Percentiles rank a stretch among this genome's conserved stretches.
Conservation (phyloP, 2,797 vertebrate genomes). For the Psittacula echo region DNA sequence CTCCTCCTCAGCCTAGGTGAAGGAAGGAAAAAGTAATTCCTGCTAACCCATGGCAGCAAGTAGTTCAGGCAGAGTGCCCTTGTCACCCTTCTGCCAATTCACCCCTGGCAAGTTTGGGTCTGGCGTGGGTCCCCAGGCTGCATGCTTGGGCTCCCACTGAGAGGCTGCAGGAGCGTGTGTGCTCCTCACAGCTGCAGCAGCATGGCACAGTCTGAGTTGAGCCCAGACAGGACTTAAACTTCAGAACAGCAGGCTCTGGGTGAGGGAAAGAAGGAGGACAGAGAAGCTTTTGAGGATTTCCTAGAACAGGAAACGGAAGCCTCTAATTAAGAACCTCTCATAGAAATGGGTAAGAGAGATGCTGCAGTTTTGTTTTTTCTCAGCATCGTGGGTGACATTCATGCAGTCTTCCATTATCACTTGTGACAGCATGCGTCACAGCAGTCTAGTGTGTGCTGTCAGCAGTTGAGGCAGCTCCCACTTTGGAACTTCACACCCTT, state of each 20-base stretch:
- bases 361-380: not conserved
- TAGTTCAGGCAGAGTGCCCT: not conserved
- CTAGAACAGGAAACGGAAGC: not conserved
- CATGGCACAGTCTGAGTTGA: accelerated
- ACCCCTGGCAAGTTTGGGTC: not conserved
- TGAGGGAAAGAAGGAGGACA: not conserved
- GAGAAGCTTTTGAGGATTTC: not conserved
- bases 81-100: not conserved
- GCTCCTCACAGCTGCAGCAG: accelerated
- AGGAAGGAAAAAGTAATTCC: not conserved
- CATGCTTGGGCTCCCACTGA: not conserved
- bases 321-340: not conserved
- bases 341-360: not conserved
- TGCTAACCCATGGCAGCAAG: not conserved
- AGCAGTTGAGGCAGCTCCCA: not conserved
- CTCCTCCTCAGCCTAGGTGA: not conserved
- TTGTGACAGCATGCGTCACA: accelerated
- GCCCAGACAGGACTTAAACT: not conserved
- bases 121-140: not conserved
- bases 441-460: not conserved
- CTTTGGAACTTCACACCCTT: accelerated
- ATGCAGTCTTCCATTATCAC: not conserved
- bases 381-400: accelerated
- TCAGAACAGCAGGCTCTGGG: not conserved
- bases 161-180: not conserved